These are phyloP conservation scores for Dryobates pubescens DNA, from an alignment of 2,797 vertebrate species.

Conservation along the genomic window DNA sequence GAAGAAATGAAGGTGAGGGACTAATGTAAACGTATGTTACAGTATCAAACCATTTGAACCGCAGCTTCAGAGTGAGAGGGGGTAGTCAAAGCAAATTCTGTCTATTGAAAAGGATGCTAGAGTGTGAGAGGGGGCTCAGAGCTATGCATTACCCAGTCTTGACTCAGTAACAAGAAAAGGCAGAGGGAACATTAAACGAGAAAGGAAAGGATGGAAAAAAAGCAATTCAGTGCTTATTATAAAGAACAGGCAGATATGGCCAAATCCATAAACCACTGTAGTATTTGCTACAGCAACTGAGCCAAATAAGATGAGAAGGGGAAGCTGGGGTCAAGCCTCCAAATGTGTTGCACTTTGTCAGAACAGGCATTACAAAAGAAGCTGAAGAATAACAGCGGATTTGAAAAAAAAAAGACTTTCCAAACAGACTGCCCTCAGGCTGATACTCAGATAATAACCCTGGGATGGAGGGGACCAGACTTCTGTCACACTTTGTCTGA, in stretches of 20 bases:
- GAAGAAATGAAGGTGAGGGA: slow-evolving; percentile 20
- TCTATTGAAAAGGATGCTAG: not conserved
- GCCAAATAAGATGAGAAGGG: not conserved
- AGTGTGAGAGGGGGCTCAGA: not conserved
- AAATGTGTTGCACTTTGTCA: not conserved
- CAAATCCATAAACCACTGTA: slow-evolving; percentile 21
- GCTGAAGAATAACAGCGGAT: not conserved
- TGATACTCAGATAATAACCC: not conserved
- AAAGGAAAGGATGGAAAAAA: not conserved
- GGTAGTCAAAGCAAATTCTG: not conserved
- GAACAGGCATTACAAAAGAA: not conserved
- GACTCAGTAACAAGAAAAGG: not conserved
- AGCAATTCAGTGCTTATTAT: not conserved
- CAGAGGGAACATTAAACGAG: not conserved
- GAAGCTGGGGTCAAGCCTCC: slow-evolving; percentile 20
- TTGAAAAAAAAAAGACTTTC: not conserved
- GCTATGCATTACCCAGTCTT: not conserved
- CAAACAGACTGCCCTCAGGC: not conserved
- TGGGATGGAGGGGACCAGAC: not conserved
- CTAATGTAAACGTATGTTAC: not conserved
- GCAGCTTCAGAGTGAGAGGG: not conserved
- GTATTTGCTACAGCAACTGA: slow-evolving; percentile 1
- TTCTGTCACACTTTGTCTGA: not conserved
- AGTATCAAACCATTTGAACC: not conserved
- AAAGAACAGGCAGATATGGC: not conserved